These are phyloP conservation scores for Patiria miniata DNA, from an alignment of 35 echinoderm and acorn worm genomes.

Conservation along the genomic window DNA sequence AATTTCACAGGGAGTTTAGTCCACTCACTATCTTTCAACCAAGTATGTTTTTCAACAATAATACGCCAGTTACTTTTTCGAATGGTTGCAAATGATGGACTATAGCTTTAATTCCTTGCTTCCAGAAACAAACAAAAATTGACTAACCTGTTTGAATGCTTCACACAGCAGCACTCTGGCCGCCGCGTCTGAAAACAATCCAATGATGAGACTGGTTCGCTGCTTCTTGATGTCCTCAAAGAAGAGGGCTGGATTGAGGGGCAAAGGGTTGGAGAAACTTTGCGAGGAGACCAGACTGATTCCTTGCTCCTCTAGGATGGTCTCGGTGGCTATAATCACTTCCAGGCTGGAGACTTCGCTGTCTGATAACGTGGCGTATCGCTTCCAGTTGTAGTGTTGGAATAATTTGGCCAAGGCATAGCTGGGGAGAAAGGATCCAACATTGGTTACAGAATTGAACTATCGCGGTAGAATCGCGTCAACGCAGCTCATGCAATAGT, in stretches of 20 bases:
- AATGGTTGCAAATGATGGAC: neutral
- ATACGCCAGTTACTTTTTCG: too few species aligned
- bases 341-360: neutral
- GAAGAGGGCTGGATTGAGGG: conserved; percentile 33
- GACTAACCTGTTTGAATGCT: conserved; percentile 54
- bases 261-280: conserved; percentile 5
- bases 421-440: neutral
- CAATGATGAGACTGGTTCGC: conserved; percentile 56
- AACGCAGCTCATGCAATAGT: too few species aligned
- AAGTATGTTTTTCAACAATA: too few species aligned
- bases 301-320: neutral
- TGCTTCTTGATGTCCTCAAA: conserved; percentile 51
- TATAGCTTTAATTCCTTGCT: neutral
- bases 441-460: too few species aligned
- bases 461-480: too few species aligned
- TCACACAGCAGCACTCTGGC: conserved; percentile 61
- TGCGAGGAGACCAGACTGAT: conserved; percentile 35
- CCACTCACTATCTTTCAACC: too few species aligned
- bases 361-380: conserved; percentile 31
- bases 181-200: conserved; percentile 41
- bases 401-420: conserved; percentile 18
- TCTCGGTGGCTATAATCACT: neutral
- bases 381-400: conserved; percentile 36
- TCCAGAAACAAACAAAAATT: too few species aligned
- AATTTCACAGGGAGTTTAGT: too few species aligned